Evolutionary conservation across 2,113 vertebrate species (phyloP).

Genomic region (Mustela nigripes): DNA sequence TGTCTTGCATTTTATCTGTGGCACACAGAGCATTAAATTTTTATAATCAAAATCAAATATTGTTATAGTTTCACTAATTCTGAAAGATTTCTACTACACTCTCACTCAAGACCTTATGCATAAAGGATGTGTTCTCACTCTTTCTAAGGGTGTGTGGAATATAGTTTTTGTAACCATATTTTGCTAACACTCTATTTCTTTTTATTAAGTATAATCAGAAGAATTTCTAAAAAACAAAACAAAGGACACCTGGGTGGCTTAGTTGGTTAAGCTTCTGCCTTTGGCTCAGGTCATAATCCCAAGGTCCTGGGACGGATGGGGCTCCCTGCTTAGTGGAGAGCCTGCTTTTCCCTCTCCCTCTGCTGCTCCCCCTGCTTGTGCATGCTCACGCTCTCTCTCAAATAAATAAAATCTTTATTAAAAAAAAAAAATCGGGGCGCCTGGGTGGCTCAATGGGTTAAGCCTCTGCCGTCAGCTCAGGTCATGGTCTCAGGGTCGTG

Average conservation of each 20-base stretch:
- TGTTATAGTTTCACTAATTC: background rate
- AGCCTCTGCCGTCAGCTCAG: no score
- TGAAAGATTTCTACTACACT: background rate
- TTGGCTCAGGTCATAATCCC: background rate
- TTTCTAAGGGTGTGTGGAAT: background rate
- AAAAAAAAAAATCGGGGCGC: background rate
- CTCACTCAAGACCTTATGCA: background rate
- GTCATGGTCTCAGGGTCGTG: no score
- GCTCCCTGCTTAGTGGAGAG: no score
- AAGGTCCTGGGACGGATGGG: background rate
- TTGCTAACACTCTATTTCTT: slow-evolving; percentile 30
- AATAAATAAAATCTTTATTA: background rate
- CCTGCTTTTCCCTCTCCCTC: no score
- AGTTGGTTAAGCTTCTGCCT: background rate
- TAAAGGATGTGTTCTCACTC: background rate
- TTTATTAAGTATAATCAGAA: slow-evolving; percentile 20
- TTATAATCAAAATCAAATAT: slow-evolving; percentile 35
- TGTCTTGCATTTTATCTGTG: background rate
- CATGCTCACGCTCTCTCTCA: background rate
- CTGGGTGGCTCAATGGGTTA: no score
- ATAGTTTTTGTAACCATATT: background rate
- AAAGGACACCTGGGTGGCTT: background rate
- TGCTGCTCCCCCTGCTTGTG: no score
- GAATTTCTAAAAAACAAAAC: background rate
- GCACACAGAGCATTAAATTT: background rate